Conservation (phyloP, 1,140 invertebrate genomes). For the Dinoponera quadriceps region DNA sequence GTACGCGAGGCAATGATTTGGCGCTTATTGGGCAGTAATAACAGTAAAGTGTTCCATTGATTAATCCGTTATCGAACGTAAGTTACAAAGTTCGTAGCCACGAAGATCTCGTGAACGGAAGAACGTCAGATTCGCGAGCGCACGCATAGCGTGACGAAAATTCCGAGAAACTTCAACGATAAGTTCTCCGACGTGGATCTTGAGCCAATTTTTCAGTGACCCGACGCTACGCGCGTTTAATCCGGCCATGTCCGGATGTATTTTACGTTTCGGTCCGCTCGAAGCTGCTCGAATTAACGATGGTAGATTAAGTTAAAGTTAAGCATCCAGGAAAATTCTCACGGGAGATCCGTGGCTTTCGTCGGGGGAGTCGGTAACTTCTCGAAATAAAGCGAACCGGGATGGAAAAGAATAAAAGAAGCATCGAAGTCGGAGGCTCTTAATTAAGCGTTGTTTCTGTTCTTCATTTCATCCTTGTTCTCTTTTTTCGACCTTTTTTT, state of each 20-base stretch:
- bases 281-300: slow-evolving; percentile 54
- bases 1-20: neutral
- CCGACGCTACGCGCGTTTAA: neutral
- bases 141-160: no score
- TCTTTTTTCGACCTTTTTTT: neutral
- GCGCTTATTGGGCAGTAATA: neutral
- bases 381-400: slow-evolving; percentile 60
- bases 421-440: slow-evolving; percentile 40
- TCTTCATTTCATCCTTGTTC: neutral
- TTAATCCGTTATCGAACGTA: neutral
- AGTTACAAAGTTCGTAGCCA: neutral
- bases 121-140: no score
- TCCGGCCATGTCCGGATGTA: neutral
- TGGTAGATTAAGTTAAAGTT: slow-evolving; percentile 64
- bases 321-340: slow-evolving; percentile 34
- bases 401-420: slow-evolving; percentile 39
- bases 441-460: slow-evolving; percentile 65
- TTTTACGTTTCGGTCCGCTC: neutral
- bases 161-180: no score
- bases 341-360: slow-evolving; percentile 42
- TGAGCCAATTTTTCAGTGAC: neutral
- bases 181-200: no score
- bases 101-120: neutral
- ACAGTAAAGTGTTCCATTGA: neutral
- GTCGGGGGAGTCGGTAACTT: slow-evolving; percentile 55